Base-by-base conservation (phyloP, 2,797 vertebrate species). In the Anniella stebbinsi region DNA sequence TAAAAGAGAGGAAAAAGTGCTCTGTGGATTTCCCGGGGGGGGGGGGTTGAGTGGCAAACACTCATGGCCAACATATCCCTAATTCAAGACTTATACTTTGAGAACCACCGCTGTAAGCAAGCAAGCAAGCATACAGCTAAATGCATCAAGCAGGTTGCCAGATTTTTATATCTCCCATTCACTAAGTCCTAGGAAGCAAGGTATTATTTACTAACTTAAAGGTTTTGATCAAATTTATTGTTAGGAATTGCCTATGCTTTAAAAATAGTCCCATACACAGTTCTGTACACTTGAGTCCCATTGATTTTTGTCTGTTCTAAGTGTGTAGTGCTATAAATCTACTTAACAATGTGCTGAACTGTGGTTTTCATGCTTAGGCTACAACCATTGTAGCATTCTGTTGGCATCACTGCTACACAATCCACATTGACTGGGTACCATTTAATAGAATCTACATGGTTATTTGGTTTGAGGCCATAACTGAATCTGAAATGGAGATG, bases 271-370 rank as follows among this genome's bases (percentile, higher is more conserved):
- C 51, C n/a, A 6, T 57, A 13, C 28, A 25, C 9, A 18, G n/a
- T 30, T 66, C n/a, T 36, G 21, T 12, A 87, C 15, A 48, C 15
- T 15, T 63, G 57, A 83, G 41, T 75, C 57, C 60, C n/a, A 36
- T 28, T 84, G 21, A 11, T 23, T 41, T 72, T 72, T 38, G 41
- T 75, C 30, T 36, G 33, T 95, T 93, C 89, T 85, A 89, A 84
- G 89, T 81, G 86, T 92, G 87, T 73, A 92, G 57, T 67, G 88
- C 90, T 84, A 70, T 80, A 88, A 45, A 82, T 51, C 0, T 84
- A 70, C 83, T 92, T 38, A 90, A 70, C 89, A 90, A 76, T 88
- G 90, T 36, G 36, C 81, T 88, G 15, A n/a, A 70, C 38, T 80
- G 36, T 28, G 48, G 83, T 60, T 85, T 70, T 51, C 77, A 69